Evolutionary conservation across 2,797 vertebrate species (phyloP).

Genomic region (Anguilla pacifica): DNA sequence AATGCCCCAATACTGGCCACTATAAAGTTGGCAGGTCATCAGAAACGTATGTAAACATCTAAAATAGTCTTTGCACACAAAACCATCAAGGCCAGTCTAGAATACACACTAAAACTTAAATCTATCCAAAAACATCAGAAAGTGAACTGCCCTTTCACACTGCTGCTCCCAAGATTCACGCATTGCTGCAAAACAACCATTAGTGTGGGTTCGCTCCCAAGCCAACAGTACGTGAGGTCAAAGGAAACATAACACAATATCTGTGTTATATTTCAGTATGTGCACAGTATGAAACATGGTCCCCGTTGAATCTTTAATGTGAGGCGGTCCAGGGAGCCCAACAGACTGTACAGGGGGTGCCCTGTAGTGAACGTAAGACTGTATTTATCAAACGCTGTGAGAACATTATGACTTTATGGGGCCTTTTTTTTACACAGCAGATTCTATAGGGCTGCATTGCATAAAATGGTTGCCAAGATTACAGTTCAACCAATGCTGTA

Average conservation of each 20-base stretch:
- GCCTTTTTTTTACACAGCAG: neutral
- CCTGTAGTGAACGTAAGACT: neutral
- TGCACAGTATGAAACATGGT: neutral
- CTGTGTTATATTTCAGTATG: neutral
- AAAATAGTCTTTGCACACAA: neutral
- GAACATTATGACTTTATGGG: neutral
- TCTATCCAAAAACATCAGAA: no score
- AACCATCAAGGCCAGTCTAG: neutral
- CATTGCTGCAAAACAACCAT: neutral
- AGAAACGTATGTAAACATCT: neutral
- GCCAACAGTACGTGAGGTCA: neutral
- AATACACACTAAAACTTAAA: neutral
- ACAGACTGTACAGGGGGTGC: neutral
- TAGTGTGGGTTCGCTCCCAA: neutral
- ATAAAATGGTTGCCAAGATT: neutral
- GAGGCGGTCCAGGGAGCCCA: neutral
- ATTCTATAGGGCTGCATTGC: neutral
- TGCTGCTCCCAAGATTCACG: neutral
- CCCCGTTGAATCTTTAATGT: neutral
- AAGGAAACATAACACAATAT: neutral
- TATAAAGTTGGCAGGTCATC: neutral
- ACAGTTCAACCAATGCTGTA: neutral
- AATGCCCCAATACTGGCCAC: neutral
- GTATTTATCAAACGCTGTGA: neutral
- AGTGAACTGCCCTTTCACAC: neutral